Percentiles rank a stretch among this genome's conserved stretches.
phyloP scores from a whole-genome alignment of 1,140 invertebrate genomes.

The Camponotus vicinus region DNA sequence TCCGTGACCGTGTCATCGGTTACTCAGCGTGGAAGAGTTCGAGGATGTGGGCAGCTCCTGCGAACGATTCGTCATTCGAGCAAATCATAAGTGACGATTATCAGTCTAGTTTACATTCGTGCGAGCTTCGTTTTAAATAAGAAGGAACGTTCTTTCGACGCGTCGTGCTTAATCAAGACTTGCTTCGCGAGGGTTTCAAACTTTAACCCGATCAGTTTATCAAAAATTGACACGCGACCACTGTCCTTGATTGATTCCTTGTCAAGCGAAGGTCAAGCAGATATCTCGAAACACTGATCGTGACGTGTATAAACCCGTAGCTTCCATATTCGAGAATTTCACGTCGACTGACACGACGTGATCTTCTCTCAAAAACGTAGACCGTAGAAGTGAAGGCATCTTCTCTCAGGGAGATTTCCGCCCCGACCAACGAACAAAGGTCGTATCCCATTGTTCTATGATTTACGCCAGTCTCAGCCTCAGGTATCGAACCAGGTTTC shows the following conservation, averaged over 20 bases:
- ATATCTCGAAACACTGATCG: background rate
- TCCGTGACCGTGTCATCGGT: constrained; percentile 55
- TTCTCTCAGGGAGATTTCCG: constrained; percentile 41
- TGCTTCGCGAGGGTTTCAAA: constrained; percentile 7
- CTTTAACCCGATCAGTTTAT: constrained; percentile 56
- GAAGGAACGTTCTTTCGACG: constrained; percentile 25
- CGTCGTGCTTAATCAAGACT: constrained; percentile 49
- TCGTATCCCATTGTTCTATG: constrained; percentile 72
- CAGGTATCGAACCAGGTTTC: constrained; percentile 56
- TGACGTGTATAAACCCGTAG: background rate
- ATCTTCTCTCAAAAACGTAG: constrained; percentile 25
- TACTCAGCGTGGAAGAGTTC: constrained; percentile 56
- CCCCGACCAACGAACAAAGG: constrained; percentile 63
- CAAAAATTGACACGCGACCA: background rate
- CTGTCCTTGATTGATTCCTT: constrained; percentile 5
- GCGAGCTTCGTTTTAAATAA: constrained; percentile 50
- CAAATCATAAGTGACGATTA: constrained; percentile 18
- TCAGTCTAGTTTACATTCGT: constrained; percentile 36
- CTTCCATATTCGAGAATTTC: background rate
- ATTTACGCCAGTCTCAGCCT: constrained; percentile 66
- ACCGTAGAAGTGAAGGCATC: constrained; percentile 28
- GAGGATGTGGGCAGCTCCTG: constrained; percentile 58
- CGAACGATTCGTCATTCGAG: constrained; percentile 54
- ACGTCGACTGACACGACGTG: background rate
- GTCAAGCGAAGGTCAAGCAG: constrained; percentile 10